These are phyloP conservation scores for Pyrocoelia pectoralis DNA, from an alignment of 2,888 invertebrate genomes.

Conservation along the genomic window DNA sequence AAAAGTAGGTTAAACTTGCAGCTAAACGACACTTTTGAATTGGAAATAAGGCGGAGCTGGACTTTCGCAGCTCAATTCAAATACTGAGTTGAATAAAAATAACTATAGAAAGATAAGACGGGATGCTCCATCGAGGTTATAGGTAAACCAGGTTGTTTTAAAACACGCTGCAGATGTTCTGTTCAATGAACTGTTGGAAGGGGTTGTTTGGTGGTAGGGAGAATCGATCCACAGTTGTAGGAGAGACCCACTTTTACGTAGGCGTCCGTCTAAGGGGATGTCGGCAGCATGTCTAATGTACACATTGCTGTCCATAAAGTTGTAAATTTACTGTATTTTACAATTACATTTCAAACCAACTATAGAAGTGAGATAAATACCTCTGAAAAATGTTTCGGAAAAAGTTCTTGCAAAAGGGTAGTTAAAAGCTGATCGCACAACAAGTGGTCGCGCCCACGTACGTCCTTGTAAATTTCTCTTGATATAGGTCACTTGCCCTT, in stretches of 20 bases:
- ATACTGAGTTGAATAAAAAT: too few species aligned
- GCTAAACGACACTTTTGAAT: too few species aligned
- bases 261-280: conserved; percentile 53
- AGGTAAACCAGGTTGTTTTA: conserved; percentile 45
- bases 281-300: conserved; percentile 41
- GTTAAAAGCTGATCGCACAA: conserved; percentile 27
- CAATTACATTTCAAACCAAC: not conserved
- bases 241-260: conserved; percentile 55
- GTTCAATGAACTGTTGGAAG: conserved; percentile 52
- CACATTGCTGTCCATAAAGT: not conserved
- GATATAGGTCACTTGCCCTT: conserved; percentile 37
- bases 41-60: too few species aligned
- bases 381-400: not conserved
- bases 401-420: not conserved
- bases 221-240: conserved; percentile 47
- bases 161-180: conserved; percentile 52
- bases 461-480: conserved; percentile 35
- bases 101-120: not conserved
- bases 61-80: too few species aligned
- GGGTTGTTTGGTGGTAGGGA: conserved; percentile 33
- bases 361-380: not conserved
- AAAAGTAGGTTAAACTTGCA: too few species aligned
- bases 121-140: conserved; percentile 39
- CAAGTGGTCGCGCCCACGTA: conserved; percentile 50
- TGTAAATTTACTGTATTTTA: not conserved